Evolutionary conservation across 2,888 invertebrate species (phyloP).

Genomic region (Calliscelio sp.): DNA sequence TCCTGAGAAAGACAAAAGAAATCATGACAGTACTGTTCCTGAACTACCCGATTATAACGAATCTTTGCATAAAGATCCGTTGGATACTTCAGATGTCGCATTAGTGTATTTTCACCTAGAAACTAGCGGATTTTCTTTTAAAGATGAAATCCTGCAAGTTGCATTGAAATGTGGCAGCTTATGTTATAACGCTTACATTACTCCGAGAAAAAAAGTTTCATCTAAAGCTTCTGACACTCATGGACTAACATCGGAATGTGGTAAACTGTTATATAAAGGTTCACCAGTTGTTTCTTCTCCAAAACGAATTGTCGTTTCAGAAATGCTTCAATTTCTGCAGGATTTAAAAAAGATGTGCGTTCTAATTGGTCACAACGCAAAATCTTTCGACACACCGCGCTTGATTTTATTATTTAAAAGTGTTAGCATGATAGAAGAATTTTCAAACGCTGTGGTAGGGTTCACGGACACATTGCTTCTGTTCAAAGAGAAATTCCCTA

Average conservation of each 20-base stretch:
- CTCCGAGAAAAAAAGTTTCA: constrained; percentile 36
- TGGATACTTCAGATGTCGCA: neutral
- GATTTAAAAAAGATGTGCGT: no score
- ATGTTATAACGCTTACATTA: constrained; percentile 36
- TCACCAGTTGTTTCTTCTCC: constrained; percentile 36
- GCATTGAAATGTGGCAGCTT: constrained; percentile 37
- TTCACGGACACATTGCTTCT: constrained; percentile 28
- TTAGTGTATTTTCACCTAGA: constrained; percentile 58
- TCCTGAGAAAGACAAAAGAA: no score
- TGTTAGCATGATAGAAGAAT: constrained; percentile 31
- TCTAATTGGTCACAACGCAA: constrained; percentile 36
- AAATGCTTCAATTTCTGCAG: no score
- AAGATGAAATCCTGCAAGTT: constrained; percentile 52
- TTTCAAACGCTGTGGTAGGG: constrained; percentile 16
- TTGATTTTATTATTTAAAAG: constrained; percentile 28
- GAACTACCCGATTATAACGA: no score
- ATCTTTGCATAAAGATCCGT: neutral
- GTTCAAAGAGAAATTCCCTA: constrained; percentile 34
- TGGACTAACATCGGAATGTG: constrained; percentile 32
- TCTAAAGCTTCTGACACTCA: constrained; percentile 35
- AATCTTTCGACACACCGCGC: constrained; percentile 24
- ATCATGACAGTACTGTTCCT: no score
- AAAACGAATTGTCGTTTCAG: constrained; percentile 23
- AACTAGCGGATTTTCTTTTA: constrained; percentile 51
- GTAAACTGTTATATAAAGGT: constrained; percentile 34